Evolutionary conservation across 1,140 invertebrate genomes (phyloP).

Genomic region (Eupeodes corollae): DNA sequence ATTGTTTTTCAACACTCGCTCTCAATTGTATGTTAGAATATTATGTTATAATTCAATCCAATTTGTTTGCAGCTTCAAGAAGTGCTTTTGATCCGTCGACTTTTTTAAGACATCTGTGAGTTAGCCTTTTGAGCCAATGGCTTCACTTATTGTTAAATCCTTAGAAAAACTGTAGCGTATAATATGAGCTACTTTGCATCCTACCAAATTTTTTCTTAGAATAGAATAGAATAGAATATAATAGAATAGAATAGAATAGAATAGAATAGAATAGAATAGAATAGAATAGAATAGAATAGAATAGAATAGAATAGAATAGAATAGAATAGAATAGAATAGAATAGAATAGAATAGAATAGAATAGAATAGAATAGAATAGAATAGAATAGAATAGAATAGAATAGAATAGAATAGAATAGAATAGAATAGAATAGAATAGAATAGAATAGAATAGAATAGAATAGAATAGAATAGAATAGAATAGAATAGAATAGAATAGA

Average conservation of each 20-base stretch:
- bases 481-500: not conserved
- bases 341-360: not conserved
- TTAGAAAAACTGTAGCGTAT: no score
- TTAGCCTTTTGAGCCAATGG: no score
- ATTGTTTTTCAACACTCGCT: no score
- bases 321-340: not conserved
- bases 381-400: not conserved
- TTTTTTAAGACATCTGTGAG: no score
- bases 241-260: not conserved
- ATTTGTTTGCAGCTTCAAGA: no score
- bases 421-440: not conserved
- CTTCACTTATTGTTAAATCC: no score
- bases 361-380: not conserved
- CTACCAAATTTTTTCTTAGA: no score
- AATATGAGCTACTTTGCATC: no score
- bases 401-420: not conserved
- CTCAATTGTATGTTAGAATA: no score
- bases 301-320: not conserved
- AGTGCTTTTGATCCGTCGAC: no score
- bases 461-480: not conserved
- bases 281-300: not conserved
- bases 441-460: not conserved
- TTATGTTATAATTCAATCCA: no score
- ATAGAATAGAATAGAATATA: not conserved
- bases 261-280: not conserved